These are phyloP conservation scores for Protomyctophum bolini DNA, from an alignment of 2,113 vertebrate species.

Conservation along the genomic window DNA sequence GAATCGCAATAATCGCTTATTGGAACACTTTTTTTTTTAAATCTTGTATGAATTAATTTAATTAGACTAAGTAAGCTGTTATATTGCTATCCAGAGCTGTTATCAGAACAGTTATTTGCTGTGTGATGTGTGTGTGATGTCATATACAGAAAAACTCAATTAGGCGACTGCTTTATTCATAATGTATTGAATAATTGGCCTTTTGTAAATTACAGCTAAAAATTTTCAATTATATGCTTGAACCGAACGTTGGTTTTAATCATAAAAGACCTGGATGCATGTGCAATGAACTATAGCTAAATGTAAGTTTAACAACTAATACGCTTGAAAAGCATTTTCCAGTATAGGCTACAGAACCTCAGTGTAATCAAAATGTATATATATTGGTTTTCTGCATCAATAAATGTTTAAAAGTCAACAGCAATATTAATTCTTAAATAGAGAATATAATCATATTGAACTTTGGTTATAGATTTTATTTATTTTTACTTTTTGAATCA, in stretches of 20 bases:
- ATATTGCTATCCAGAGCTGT: background rate
- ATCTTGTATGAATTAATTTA: background rate
- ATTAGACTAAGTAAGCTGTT: background rate
- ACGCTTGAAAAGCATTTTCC: background rate
- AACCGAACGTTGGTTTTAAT: background rate
- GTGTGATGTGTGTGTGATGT: background rate
- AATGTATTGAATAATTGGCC: background rate
- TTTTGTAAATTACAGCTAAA: background rate
- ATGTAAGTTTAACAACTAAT: too few relatives aligned
- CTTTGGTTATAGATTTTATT: background rate
- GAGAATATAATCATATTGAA: background rate
- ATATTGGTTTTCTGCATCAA: background rate
- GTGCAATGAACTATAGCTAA: background rate
- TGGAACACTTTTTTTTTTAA: background rate
- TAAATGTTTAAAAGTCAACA: slow-evolving; percentile 2
- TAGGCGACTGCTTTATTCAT: background rate
- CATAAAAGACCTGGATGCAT: background rate
- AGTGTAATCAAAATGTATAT: background rate
- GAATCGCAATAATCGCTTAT: background rate
- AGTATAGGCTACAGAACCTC: background rate
- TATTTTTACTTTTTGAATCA: background rate
- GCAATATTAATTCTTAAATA: background rate
- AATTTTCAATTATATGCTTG: background rate
- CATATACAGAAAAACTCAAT: slow-evolving; percentile 13
- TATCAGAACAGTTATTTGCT: background rate